Conservation (phyloP, 1,140 invertebrate genomes). For the Caenorhabditis remanei region DNA sequence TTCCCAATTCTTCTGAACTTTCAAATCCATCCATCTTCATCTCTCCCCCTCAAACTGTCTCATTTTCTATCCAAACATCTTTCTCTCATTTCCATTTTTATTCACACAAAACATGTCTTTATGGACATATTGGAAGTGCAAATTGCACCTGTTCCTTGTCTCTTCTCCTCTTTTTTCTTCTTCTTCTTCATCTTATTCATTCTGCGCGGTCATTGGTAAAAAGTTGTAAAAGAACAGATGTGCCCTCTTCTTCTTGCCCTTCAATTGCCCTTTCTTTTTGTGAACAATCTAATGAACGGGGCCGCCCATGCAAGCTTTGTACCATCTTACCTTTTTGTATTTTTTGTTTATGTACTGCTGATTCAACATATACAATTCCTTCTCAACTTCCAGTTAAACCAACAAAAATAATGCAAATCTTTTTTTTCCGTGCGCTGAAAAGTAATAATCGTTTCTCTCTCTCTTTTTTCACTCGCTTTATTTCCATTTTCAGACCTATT, state of each 20-base stretch:
- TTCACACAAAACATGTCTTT: slow-evolving; percentile 2
- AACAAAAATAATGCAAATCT: slow-evolving; percentile 21
- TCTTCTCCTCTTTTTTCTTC: neutral
- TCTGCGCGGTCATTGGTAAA: slow-evolving; percentile 41
- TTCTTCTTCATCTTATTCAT: neutral
- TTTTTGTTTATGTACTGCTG: no score
- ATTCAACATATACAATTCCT: neutral
- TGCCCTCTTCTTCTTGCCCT: neutral
- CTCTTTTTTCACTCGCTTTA: slow-evolving; percentile 11
- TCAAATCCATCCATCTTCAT: neutral
- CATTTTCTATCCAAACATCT: neutral
- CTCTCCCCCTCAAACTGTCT: neutral
- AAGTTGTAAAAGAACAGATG: slow-evolving; percentile 54
- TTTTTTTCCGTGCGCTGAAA: neutral
- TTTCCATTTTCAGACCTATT: slow-evolving; percentile 34
- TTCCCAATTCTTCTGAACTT: neutral
- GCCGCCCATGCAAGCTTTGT: no score
- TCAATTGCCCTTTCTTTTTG: slow-evolving; percentile 16
- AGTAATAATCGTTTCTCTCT: slow-evolving; percentile 17
- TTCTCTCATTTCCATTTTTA: neutral
- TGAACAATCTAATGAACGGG: neutral
- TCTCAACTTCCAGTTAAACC: neutral
- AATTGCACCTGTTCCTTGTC: slow-evolving; percentile 51
- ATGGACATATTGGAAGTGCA: slow-evolving; percentile 27
- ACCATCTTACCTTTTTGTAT: neutral